Conservation (phyloP, 2,888 invertebrate genomes). For the Sceliomorpha sp. region DNA sequence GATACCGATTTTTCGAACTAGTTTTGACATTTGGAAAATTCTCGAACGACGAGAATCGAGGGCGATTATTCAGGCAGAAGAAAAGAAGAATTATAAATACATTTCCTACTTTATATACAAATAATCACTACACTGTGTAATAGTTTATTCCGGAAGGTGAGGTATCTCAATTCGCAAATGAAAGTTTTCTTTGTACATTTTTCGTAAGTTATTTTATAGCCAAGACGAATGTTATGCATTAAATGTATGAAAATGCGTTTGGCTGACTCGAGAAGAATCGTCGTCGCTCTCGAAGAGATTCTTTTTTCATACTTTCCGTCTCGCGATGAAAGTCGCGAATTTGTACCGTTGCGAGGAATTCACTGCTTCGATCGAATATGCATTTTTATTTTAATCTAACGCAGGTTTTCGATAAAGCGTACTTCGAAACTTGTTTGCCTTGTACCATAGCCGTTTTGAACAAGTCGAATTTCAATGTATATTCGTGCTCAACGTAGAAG, state of each 20-base stretch:
- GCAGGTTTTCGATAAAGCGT: no score
- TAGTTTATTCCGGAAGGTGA: conserved; percentile 64
- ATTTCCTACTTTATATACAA: conserved; percentile 76
- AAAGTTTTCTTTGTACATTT: conserved; percentile 77
- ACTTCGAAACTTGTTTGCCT: no score
- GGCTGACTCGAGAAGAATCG: conserved; percentile 42
- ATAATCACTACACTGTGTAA: conserved; percentile 68
- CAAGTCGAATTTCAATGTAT: no score
- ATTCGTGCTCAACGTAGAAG: no score
- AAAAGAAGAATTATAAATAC: conserved; percentile 19
- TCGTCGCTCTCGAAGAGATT: conserved; percentile 61
- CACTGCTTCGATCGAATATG: no score
- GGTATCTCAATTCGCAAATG: conserved; percentile 69
- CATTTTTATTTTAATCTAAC: no score
- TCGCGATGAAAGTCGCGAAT: conserved; percentile 2
- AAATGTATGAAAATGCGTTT: conserved; percentile 12
- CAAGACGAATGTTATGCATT: conserved; percentile 35
- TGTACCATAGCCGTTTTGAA: no score
- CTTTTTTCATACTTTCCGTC: conserved; percentile 38
- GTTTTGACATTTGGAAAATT: conserved; percentile 11
- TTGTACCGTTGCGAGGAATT: no score
- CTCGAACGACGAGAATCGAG: conserved; percentile 60
- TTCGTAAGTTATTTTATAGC: conserved; percentile 70
- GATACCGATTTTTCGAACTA: not conserved
- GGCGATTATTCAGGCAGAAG: conserved; percentile 71